A percentile compares a stretch with the other conserved stretches of the same genome.
phyloP scores from a whole-genome alignment of 1,140 invertebrate species.

The Drosophila kohkoa region DNA sequence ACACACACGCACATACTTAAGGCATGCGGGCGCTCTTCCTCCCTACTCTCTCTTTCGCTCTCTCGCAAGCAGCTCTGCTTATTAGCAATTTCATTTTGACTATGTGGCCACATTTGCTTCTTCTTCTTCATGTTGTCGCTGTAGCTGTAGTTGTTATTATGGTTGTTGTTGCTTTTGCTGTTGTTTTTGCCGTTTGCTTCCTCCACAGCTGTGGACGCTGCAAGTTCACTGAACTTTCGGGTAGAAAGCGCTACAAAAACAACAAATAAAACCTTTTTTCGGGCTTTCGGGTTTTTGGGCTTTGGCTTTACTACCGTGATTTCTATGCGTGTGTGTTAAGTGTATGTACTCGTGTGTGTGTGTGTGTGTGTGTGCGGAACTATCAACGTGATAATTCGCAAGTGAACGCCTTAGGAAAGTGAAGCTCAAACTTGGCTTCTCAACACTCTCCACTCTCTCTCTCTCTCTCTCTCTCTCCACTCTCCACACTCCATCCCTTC shows the following conservation, averaged over 20 bases:
- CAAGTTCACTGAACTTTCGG: slow-evolving; percentile 68
- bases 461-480: background rate
- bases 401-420: slow-evolving; percentile 14
- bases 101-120: slow-evolving; percentile 42
- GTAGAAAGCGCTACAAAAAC: slow-evolving; percentile 54
- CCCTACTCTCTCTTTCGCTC: slow-evolving; percentile 27
- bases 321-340: slow-evolving; percentile 25
- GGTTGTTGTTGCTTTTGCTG: slow-evolving; percentile 16
- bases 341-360: slow-evolving; percentile 4
- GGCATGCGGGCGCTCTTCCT: slow-evolving; percentile 34
- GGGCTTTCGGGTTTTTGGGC: slow-evolving; percentile 28
- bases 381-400: slow-evolving; percentile 45
- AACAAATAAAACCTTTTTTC: slow-evolving; percentile 37
- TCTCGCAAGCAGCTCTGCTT: slow-evolving; percentile 35
- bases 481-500: background rate
- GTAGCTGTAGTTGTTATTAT: no score
- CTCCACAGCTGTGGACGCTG: slow-evolving; percentile 58
- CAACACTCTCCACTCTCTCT: background rate
- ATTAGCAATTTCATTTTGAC: slow-evolving; percentile 70
- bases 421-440: slow-evolving; percentile 2
- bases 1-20: background rate
- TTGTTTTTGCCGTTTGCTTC: slow-evolving; percentile 41
- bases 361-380: slow-evolving; percentile 35
- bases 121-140: no score
- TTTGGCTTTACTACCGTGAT: slow-evolving; percentile 48